Percentiles rank a stretch among this genome's conserved stretches.
These are phyloP conservation scores for Microctenopoma stevenorrisi DNA, from an alignment of 2,797 vertebrate species.

Conservation along the genomic window DNA sequence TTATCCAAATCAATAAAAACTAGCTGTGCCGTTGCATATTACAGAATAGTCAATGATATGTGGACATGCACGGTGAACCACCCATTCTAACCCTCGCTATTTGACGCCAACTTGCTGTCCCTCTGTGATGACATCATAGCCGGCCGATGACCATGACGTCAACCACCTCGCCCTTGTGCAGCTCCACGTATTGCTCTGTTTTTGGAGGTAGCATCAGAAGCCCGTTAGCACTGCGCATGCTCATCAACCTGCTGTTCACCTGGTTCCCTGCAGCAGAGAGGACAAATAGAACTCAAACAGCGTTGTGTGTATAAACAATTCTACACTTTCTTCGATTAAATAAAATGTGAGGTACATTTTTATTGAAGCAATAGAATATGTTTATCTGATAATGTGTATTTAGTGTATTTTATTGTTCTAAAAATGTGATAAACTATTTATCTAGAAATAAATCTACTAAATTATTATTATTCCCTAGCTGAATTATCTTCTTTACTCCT, in stretches of 20 bases:
- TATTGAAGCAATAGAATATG: too few relatives aligned
- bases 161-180: slow-evolving; percentile 99
- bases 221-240: slow-evolving; percentile 99
- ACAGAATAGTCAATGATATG: slow-evolving; percentile 99
- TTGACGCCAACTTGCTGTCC: slow-evolving; percentile 71
- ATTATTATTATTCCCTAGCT: not conserved
- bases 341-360: too few relatives aligned
- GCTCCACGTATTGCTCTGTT: slow-evolving; percentile 99
- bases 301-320: too few relatives aligned
- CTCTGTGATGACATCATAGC: slow-evolving; percentile 91
- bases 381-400: not conserved
- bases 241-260: slow-evolving; percentile 99
- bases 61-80: slow-evolving; percentile 99
- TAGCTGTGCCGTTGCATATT: slow-evolving; percentile 99
- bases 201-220: slow-evolving; percentile 99
- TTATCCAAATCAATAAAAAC: slow-evolving; percentile 99
- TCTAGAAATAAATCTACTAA: too few relatives aligned
- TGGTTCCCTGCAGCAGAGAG: slow-evolving; percentile 89
- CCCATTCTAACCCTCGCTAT: slow-evolving; percentile 81
- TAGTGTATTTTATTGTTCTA: not conserved
- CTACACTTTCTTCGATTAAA: too few relatives aligned
- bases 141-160: slow-evolving; percentile 99
- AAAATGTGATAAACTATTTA: not conserved
- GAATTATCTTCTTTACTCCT: not conserved
- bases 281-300: not conserved